Percentiles rank a stretch among this genome's conserved stretches.
Evolutionary conservation across 2,113 vertebrate species (phyloP).

Genomic region (Clarias gariepinus): DNA sequence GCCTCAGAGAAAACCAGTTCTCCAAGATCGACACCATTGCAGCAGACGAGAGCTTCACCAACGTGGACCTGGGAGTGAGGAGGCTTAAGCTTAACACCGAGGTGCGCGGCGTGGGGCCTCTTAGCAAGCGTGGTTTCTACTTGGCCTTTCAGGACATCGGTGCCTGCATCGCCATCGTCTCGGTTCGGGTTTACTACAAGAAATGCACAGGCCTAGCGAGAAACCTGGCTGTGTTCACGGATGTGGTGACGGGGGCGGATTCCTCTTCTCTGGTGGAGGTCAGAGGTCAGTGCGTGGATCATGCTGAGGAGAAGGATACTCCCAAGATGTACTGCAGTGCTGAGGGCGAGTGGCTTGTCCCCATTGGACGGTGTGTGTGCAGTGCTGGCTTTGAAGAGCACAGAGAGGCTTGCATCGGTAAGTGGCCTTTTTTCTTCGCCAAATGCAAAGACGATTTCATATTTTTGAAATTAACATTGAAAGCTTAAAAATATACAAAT

Average conservation of each 20-base stretch:
- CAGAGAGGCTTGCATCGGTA: constrained; percentile 87
- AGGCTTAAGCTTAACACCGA: constrained; percentile 94
- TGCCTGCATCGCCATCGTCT: constrained; percentile 92
- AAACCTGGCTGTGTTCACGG: constrained; percentile 90
- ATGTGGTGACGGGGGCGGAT: constrained; percentile 91
- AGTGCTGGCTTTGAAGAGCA: constrained; percentile 90
- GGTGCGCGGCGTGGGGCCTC: constrained; percentile 86
- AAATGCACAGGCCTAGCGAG: constrained; percentile 87
- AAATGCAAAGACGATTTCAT: neutral
- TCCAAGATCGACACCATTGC: constrained; percentile 96
- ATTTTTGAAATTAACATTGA: neutral
- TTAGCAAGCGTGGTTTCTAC: constrained; percentile 89
- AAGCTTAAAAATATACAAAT: no score
- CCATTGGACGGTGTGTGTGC: constrained; percentile 94
- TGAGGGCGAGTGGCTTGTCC: constrained; percentile 96
- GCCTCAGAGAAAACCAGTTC: constrained; percentile 89
- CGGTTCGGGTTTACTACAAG: constrained; percentile 93
- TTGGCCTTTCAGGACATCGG: constrained; percentile 97
- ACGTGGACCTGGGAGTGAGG: constrained; percentile 88
- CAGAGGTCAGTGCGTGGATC: constrained; percentile 88
- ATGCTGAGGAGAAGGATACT: constrained; percentile 92
- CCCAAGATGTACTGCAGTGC: constrained; percentile 99
- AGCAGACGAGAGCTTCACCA: constrained; percentile 95
- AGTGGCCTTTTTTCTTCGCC: constrained; percentile 59
- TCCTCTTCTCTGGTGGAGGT: constrained; percentile 95